Evolutionary conservation across 2,113 vertebrate genomes (phyloP), one percentile per base, ranked within the genome.

Genomic region (Anhinga rufa): DNA sequence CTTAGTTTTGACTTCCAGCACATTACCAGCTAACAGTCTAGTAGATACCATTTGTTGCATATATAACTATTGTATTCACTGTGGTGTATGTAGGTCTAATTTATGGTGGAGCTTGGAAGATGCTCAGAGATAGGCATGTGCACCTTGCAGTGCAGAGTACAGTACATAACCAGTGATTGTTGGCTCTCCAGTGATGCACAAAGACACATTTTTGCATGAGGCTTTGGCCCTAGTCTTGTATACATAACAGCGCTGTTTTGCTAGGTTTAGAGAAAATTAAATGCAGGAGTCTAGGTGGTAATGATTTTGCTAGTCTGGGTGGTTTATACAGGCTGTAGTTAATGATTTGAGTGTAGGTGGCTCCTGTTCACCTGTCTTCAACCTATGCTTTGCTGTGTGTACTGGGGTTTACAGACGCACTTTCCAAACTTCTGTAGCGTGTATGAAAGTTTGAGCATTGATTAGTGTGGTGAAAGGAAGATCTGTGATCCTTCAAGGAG

Each of bases 31-130:
- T 17, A 36, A 20, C 7, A 49, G 40, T 20, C 25, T 51, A 24
- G 14, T 17, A 49, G 52, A 12, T 58, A 4, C 2, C 0, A 0
- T 19, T 71, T 46, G 25, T 17, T 66, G 25, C 13, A 5, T 4
- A 7, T 21, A 4, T 24, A 26, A 19, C 57, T 74, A 3, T 38
- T 49, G 6, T 44, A 57, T n/a, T 71, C 40, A 17, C 20, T 2
- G 8, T 28, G 58, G 3, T 58, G 34, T 42, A 1, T 31, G 40
- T 29, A 55, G 79, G 20, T 29, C 52, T 74, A 15, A 38, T 12
- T 52, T 5, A 36, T 1, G 2, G 38, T 57, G 42, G 22, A 83
- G 52, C 89, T 54, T 57, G 72, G 68, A 44, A 83, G 51, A 21
- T 48, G 18, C 42, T 82, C 12, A 4, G 42, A 60, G 57, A 17